These are phyloP conservation scores for Polyommatus iphigenia DNA, from an alignment of 2,888 invertebrate species.

Conservation along the genomic window DNA sequence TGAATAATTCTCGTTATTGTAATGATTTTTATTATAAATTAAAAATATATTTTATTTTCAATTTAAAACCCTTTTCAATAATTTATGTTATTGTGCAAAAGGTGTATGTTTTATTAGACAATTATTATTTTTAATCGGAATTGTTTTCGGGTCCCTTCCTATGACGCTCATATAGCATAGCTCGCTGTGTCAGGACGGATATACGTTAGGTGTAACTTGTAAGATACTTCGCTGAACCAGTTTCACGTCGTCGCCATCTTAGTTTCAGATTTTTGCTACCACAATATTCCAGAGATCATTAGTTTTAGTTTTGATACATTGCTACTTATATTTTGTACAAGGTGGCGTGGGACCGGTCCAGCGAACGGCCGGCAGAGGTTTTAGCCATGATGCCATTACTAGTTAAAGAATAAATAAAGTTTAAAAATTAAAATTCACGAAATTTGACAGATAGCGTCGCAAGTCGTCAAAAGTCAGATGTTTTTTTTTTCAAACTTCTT, in stretches of 20 bases:
- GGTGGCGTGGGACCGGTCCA: neutral
- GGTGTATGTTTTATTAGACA: neutral
- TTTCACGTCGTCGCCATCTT: neutral
- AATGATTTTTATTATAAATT: conserved; percentile 19
- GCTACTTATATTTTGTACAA: neutral
- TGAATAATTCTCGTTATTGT: neutral
- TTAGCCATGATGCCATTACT: neutral
- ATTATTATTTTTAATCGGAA: conserved; percentile 13
- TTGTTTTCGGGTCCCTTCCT: conserved; percentile 22
- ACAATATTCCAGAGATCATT: neutral
- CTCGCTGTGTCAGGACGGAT: conserved; percentile 29
- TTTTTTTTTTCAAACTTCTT: neutral
- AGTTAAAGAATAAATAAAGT: neutral
- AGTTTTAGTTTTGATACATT: neutral
- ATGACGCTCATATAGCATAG: conserved; percentile 32
- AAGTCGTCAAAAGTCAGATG: too few species aligned
- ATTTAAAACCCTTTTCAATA: conserved; percentile 27
- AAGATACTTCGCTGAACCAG: conserved; percentile 17
- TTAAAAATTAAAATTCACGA: neutral
- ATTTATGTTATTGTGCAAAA: conserved; percentile 4
- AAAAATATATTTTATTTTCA: conserved; percentile 29
- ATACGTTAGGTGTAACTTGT: conserved; percentile 6
- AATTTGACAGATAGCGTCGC: neutral
- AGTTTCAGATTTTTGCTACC: neutral
- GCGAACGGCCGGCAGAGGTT: conserved; percentile 8